Base-by-base conservation (phyloP, 2,888 invertebrate genomes). In the Dryobotodes eremita region DNA sequence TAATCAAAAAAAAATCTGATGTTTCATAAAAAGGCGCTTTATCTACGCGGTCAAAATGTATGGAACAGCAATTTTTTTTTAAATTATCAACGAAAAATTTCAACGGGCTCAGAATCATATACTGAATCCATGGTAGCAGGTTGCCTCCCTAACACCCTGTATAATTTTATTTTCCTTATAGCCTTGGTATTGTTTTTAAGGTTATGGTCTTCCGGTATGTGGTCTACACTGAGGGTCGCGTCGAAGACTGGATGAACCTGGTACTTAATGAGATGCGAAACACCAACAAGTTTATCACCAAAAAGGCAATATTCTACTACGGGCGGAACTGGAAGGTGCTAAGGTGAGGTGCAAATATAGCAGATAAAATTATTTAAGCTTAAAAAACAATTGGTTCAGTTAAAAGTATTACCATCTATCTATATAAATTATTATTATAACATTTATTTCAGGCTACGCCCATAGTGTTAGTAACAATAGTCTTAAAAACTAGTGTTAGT, bases 211-310 rank as follows among this genome's bases (percentile, higher is more conserved):
- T 99, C 92, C 97, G 98, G 31, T 95, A 97, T 80, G 94, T 97
- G 0, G 98, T 99, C 0, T 94, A 97, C 74, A 98, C 98, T 0
- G 98, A 98, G 89, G 98, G 98, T 0, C 97, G 98, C 85, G 98
- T 99, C 1, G 99, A 99, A 94, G 98, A 98, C 89, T 99, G 99
- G 99, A 99, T 99, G 99, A 98, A 98, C 85, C 96, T 97, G 55
- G 98, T 99, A 4, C 97, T 99, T 31, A 96, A 94, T 7, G 99
- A 99, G 95, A 99, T 99, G 99, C 97, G 98, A 64, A 95, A 95
- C 69, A 98, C 99, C 0, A 99, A 99, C 94, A 97, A 98, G 86
- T 98, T 97, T 90, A 97, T 99, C 75, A 98, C 98, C 0, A 99
- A 99, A 94, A 98, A 98, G 92, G 98, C 99, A 36, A 98, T 99